Conservation (phyloP, 1,140 invertebrate genomes). For the Dryas iulia region DNA sequence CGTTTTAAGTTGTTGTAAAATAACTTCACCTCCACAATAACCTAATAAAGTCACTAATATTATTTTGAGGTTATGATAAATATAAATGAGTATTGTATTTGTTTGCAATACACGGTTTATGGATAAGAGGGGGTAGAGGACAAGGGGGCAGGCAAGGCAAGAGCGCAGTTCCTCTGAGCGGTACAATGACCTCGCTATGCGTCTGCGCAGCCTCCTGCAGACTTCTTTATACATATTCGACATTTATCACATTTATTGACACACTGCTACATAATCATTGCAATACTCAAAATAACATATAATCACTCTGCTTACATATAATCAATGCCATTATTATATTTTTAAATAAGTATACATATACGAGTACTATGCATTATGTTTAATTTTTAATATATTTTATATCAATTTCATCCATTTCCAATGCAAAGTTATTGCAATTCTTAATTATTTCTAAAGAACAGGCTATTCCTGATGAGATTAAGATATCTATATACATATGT, state of each 20-base stretch:
- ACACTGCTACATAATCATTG: neutral
- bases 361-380: no score
- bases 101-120: slow-evolving; percentile 37
- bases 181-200: slow-evolving; percentile 65
- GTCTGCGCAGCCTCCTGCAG: slow-evolving; percentile 49
- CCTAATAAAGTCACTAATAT: neutral
- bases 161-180: slow-evolving; percentile 61
- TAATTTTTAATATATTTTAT: no score
- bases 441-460: neutral
- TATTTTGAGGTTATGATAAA: slow-evolving; percentile 1
- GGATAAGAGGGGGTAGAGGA: slow-evolving; percentile 35
- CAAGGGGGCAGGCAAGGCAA: slow-evolving; percentile 48
- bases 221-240: slow-evolving; percentile 44
- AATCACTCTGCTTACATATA: neutral
- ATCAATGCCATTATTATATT: no score
- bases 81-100: slow-evolving; percentile 18
- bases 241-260: slow-evolving; percentile 43
- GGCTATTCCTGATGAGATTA: no score
- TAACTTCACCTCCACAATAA: neutral
- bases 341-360: no score
- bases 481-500: neutral
- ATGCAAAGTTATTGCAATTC: neutral
- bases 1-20: neutral
- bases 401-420: no score
- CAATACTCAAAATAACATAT: neutral